Percentiles rank a stretch among this genome's conserved stretches.
Conservation (phyloP, 2,797 vertebrate genomes). For the Buceros bicornis region DNA sequence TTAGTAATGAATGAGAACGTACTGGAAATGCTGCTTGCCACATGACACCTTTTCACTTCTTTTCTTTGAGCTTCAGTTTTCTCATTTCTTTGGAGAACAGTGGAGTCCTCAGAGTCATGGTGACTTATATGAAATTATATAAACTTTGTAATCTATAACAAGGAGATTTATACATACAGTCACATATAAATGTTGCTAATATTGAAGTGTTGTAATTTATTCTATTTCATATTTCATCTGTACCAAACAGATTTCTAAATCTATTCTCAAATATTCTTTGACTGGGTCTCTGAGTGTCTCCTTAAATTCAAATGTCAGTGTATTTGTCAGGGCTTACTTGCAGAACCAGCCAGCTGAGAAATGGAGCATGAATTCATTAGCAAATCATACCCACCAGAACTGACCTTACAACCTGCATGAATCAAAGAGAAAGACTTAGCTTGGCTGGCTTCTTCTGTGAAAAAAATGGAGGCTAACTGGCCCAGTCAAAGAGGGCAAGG, state of each 20-base stretch:
- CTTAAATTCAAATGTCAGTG: constrained; percentile 33
- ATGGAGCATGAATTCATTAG: constrained; percentile 57
- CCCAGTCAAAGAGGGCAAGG: not conserved
- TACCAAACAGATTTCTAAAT: not conserved
- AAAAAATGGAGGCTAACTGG: not conserved
- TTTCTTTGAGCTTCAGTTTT: not conserved
- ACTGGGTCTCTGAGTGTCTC: not conserved
- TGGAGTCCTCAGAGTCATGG: not conserved
- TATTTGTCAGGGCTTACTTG: constrained; percentile 26
- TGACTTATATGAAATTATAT: not conserved
- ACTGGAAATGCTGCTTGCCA: not conserved
- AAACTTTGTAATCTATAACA: not conserved
- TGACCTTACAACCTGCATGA: constrained; percentile 43
- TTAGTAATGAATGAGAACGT: not conserved
- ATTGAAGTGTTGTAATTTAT: not conserved
- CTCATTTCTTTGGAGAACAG: not conserved
- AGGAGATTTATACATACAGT: fast-evolving
- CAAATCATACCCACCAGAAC: constrained; percentile 39
- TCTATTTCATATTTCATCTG: not conserved
- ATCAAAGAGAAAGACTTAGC: not conserved
- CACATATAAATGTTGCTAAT: not conserved
- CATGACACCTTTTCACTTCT: not conserved
- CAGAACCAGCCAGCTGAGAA: constrained; percentile 57
- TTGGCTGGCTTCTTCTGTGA: not conserved
- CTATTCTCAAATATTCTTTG: not conserved